These are phyloP conservation scores for Drosophila trapezifrons DNA, from an alignment of 1,140 invertebrate species.

Conservation along the genomic window DNA sequence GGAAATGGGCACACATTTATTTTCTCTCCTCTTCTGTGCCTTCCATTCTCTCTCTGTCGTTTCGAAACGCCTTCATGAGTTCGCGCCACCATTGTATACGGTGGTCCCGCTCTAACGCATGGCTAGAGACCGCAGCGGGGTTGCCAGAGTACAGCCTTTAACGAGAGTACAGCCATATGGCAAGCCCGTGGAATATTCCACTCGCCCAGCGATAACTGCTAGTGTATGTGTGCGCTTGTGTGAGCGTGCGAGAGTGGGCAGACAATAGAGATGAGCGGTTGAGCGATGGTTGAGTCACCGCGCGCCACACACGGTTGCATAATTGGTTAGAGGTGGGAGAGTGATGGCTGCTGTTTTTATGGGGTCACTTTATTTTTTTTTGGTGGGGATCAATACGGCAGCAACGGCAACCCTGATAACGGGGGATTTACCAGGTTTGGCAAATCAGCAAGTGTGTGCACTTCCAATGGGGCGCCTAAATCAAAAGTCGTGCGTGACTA, in stretches of 20 bases:
- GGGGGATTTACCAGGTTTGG: conserved; percentile 18
- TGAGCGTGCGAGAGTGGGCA: conserved; percentile 20
- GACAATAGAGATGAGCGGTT: conserved; percentile 49
- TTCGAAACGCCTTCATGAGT: conserved; percentile 25
- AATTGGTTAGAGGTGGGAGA: conserved; percentile 46
- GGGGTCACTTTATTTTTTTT: conserved; percentile 18
- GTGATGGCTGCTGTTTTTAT: conserved; percentile 10
- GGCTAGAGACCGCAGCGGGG: conserved; percentile 25
- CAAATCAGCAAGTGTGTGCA: conserved; percentile 1
- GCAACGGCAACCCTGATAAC: conserved; percentile 30
- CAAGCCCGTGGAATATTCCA: conserved; percentile 75
- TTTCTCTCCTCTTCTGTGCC: conserved; percentile 7
- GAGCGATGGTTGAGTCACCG: conserved; percentile 58
- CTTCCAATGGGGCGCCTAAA: conserved; percentile 8
- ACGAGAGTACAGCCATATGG: conserved; percentile 50
- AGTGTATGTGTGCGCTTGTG: not conserved
- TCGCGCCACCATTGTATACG: conserved; percentile 13
- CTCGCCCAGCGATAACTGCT: conserved; percentile 36
- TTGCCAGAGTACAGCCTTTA: conserved; percentile 55
- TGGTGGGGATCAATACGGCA: conserved; percentile 6
- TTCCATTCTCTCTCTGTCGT: conserved; percentile 14
- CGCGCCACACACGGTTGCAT: conserved; percentile 40
- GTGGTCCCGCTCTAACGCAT: conserved; percentile 44
- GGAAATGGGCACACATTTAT: conserved; percentile 46
- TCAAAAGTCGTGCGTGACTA: conserved; percentile 22